Evolutionary conservation across 1,140 invertebrate genomes (phyloP), one percentile per base, ranked within the genome.

Genomic region (Scaptomyza pallida): DNA sequence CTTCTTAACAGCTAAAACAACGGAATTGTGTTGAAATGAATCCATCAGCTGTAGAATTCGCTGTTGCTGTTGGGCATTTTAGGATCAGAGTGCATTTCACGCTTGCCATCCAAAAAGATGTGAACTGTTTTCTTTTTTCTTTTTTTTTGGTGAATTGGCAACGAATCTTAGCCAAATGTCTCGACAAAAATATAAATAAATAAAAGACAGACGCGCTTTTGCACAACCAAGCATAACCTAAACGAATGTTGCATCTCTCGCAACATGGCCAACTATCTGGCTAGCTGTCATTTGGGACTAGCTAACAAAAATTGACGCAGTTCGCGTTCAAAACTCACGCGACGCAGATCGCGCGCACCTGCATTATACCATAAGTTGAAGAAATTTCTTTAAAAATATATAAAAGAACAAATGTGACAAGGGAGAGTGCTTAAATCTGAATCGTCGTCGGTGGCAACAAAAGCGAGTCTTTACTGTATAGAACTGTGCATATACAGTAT

Each of bases 311-410:
- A 65, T 75, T n/a, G 50, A 45, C 56, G 57, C 82, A 88, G 82
- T 88, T 76, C 72, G 63, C 64, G 78, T 78, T 88, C 67, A 78
- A 89, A 78, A 82, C 78, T 88, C 83, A 78, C 64, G 64, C 75
- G 72, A 68, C 67, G 54, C 75, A 72, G 82, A 78, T 88, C 82
- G 78, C 63, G 78, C 54, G 17, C 44, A 47, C n/a, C n/a, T n/a
- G n/a, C n/a, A n/a, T n/a, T n/a, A n/a, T n/a, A n/a, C n/a, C n/a
- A n/a, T n/a, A n/a, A n/a, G n/a, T n/a, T n/a, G n/a, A n/a, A n/a
- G n/a, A n/a, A n/a, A n/a, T n/a, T n/a, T n/a, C n/a, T n/a, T n/a
- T n/a, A n/a, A n/a, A n/a, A n/a, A n/a, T n/a, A n/a, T n/a, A n/a
- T n/a, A n/a, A n/a, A n/a, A n/a, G n/a, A n/a, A n/a, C n/a, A n/a